Percentiles rank a stretch among this genome's conserved stretches.
Evolutionary conservation across 2,888 invertebrate species (phyloP).

Genomic region (Macrosiphum euphorbiae): DNA sequence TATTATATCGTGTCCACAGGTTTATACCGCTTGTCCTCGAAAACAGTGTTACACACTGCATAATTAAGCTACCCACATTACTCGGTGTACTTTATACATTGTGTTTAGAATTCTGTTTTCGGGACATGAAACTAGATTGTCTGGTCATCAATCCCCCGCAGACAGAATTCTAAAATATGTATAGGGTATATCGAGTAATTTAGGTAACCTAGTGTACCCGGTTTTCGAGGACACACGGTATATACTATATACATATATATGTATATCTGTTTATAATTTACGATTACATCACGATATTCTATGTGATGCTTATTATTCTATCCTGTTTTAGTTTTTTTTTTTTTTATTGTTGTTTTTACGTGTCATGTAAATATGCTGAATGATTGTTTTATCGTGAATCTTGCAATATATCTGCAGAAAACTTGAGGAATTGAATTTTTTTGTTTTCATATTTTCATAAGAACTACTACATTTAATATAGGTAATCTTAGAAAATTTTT

Average conservation of each 20-base stretch:
- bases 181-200: no score
- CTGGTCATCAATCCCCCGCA: no score
- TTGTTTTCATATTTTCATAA: neutral
- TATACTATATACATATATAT: neutral
- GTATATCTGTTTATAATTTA: neutral
- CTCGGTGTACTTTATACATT: no score
- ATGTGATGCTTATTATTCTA: constrained; percentile 50
- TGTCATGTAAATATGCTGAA: constrained; percentile 30
- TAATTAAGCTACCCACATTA: no score
- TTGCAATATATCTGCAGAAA: neutral
- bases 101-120: no score
- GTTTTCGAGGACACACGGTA: no score
- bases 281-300: neutral
- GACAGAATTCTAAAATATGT: no score
- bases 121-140: no score
- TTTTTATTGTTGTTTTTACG: neutral
- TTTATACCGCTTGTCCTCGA: no score
- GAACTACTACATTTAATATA: neutral
- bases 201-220: no score
- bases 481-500: neutral
- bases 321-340: constrained; percentile 21
- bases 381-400: neutral
- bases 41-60: neutral
- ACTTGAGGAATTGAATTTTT: neutral
- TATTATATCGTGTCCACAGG: neutral